These are phyloP conservation scores for Gymnoscopelus braueri DNA, from an alignment of 2,797 vertebrate genomes.

Conservation along the genomic window DNA sequence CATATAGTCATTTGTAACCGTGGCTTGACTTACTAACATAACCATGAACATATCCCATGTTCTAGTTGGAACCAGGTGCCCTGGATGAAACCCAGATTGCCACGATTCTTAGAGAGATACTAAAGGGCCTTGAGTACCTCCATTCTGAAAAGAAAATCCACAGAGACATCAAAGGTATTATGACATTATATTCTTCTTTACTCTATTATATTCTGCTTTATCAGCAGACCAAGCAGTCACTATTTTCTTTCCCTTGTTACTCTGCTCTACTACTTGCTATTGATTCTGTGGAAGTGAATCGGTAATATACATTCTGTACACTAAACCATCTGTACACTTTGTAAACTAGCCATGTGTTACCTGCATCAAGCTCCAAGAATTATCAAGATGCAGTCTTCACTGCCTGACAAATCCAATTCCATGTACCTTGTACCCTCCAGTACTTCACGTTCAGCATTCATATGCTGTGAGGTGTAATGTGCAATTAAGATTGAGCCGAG, in stretches of 20 bases:
- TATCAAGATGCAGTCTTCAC: no score
- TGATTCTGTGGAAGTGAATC: not conserved
- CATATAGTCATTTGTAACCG: no score
- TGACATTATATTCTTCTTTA: not conserved
- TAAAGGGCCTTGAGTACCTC: slow-evolving; percentile 97
- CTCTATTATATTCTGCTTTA: not conserved
- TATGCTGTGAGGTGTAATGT: no score
- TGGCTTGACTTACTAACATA: not conserved
- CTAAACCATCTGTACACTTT: slow-evolving; percentile 5
- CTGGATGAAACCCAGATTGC: slow-evolving; percentile 97
- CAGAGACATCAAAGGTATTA: slow-evolving; percentile 96
- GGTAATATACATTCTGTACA: slow-evolving; percentile 6
- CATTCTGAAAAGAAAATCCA: slow-evolving; percentile 99
- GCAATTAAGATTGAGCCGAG: no score
- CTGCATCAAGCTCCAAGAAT: no score
- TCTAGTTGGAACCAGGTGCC: slow-evolving; percentile 92
- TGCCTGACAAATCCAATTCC: no score
- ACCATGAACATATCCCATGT: not conserved
- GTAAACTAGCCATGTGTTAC: no score
- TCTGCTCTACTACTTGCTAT: not conserved
- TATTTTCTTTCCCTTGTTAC: not conserved
- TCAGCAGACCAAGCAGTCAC: not conserved
- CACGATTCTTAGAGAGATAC: slow-evolving; percentile 95
- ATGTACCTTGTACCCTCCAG: no score
- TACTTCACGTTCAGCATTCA: no score